These are phyloP conservation scores for Podabrus alpinus DNA, from an alignment of 2,888 invertebrate genomes.

Conservation along the genomic window DNA sequence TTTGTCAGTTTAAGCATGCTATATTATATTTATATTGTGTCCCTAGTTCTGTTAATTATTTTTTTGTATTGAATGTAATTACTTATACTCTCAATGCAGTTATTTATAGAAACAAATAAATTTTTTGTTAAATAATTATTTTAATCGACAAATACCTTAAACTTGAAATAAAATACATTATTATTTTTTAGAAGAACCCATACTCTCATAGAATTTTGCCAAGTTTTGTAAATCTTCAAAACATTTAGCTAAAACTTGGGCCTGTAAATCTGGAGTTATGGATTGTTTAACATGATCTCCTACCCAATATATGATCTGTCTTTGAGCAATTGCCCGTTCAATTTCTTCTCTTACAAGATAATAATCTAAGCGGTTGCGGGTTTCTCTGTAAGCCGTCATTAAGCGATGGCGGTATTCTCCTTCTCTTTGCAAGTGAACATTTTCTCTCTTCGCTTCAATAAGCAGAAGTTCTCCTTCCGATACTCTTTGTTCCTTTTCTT, in stretches of 20 bases:
- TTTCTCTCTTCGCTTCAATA: conserved; percentile 87
- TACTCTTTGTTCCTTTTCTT: conserved; percentile 78
- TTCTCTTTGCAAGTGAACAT: conserved; percentile 90
- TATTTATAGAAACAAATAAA: conserved; percentile 1
- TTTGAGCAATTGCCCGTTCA: conserved; percentile 84
- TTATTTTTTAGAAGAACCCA: background rate
- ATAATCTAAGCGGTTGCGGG: conserved; percentile 88
- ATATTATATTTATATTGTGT: background rate
- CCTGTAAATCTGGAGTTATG: conserved; percentile 91
- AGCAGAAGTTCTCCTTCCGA: conserved; percentile 78
- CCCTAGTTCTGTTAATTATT: background rate
- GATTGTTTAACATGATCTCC: conserved; percentile 81
- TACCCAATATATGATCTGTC: conserved; percentile 94
- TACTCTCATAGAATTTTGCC: conserved; percentile 52
- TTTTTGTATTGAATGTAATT: background rate
- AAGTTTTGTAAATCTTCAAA: conserved; percentile 81
- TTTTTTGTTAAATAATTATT: background rate
- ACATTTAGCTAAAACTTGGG: conserved; percentile 85
- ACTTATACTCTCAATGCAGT: background rate
- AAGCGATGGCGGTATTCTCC: conserved; percentile 79
- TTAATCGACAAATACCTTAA: background rate
- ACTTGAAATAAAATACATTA: background rate
- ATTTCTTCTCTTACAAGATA: conserved; percentile 58
- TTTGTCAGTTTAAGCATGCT: background rate
- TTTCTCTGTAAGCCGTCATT: conserved; percentile 63